Evolutionary conservation across 2,888 invertebrate genomes (phyloP).

Genomic region (Blastobasis adustella): DNA sequence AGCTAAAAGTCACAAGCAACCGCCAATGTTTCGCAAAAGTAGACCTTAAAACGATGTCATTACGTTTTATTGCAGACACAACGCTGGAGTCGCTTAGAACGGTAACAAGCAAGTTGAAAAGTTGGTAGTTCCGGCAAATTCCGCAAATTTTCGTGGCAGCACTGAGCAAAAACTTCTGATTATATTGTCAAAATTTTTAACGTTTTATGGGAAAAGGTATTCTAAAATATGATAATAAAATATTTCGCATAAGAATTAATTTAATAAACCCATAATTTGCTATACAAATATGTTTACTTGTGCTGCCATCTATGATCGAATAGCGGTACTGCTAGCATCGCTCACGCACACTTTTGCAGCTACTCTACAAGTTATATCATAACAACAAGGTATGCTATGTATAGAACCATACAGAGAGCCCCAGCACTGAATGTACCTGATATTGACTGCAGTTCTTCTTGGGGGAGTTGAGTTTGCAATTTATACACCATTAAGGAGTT

Average conservation of each 20-base stretch:
- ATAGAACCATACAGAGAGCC: too few species aligned
- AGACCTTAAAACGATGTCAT: conserved; percentile 29
- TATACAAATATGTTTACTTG: too few species aligned
- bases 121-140: conserved; percentile 41
- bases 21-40: conserved; percentile 26
- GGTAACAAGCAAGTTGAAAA: conserved; percentile 20
- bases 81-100: conserved; percentile 25
- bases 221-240: conserved; percentile 10
- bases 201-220: neutral
- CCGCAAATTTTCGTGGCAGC: conserved; percentile 37
- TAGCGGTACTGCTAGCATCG: conserved; percentile 38
- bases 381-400: too few species aligned
- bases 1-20: conserved; percentile 32
- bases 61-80: conserved; percentile 45
- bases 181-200: neutral
- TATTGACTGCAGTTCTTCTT: too few species aligned
- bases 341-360: conserved; percentile 1
- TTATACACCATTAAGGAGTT: too few species aligned
- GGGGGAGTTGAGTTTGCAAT: too few species aligned
- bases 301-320: conserved; percentile 58
- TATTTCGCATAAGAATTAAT: too few species aligned
- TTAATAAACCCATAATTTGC: too few species aligned
- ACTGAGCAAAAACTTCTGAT: conserved; percentile 20
- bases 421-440: too few species aligned
- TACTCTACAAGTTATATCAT: neutral